A percentile compares a stretch with the other conserved stretches of the same genome.
These are phyloP conservation scores for Drosophila rufa DNA, from an alignment of 1,140 invertebrate species.

Conservation along the genomic window DNA sequence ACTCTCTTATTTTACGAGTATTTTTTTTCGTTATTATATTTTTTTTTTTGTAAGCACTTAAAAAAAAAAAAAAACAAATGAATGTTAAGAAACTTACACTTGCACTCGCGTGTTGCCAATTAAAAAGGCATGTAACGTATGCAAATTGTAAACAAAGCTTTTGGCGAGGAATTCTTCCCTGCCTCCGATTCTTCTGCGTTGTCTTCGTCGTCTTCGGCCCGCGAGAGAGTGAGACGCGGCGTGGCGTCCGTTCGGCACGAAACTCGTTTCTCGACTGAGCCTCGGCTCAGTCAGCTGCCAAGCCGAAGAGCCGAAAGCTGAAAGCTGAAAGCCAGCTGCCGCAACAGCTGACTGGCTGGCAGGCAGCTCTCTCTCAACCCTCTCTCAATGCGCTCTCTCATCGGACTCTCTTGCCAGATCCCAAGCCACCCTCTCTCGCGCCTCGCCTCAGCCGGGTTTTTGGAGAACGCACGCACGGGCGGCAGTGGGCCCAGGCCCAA, in stretches of 20 bases:
- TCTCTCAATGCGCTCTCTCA: conserved; percentile 1
- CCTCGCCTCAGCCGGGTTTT: not conserved
- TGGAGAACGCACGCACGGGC: conserved; percentile 20
- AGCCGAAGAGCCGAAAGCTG: conserved; percentile 9
- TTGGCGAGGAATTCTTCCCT: conserved; percentile 56
- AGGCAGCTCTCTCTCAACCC: conserved; percentile 1
- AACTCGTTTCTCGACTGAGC: conserved; percentile 77
- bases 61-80: not conserved
- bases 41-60: conserved; percentile 30
- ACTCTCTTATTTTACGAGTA: conserved; percentile 5
- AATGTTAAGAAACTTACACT: conserved; percentile 5
- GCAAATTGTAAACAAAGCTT: conserved; percentile 60
- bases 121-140: conserved; percentile 67
- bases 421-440: no score
- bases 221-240: conserved; percentile 53
- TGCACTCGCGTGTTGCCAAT: conserved; percentile 57
- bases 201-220: conserved; percentile 4
- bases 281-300: conserved; percentile 52
- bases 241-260: conserved; percentile 72
- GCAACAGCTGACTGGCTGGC: conserved; percentile 15
- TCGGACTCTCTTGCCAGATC: not conserved
- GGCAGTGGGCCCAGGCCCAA: not conserved
- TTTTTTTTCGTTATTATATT: not conserved
- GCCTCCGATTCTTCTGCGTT: conserved; percentile 12
- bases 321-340: conserved; percentile 22